Evolutionary conservation across 2,113 vertebrate species (phyloP).

Genomic region (Neodon shergylaensis): DNA sequence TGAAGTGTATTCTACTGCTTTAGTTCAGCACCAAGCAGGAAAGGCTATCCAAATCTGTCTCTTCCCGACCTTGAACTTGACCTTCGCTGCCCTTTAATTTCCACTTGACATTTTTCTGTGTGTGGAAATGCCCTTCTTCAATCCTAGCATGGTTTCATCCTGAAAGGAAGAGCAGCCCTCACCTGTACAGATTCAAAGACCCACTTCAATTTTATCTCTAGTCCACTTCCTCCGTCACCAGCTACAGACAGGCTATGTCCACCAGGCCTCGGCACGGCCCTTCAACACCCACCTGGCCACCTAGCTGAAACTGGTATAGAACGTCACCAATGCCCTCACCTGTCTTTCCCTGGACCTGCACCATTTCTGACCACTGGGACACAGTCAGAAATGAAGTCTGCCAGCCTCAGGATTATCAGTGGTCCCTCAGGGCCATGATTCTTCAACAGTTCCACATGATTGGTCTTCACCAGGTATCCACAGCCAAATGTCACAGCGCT

Average conservation of each 20-base stretch:
- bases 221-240: not conserved
- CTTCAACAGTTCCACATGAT: not conserved
- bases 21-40: not conserved
- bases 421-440: rapidly evolving
- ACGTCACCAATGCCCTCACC: not conserved
- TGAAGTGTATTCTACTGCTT: not conserved
- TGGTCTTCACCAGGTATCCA: not conserved
- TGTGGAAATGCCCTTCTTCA: not conserved
- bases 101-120: not conserved
- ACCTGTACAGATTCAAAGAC: not conserved
- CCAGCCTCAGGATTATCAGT: not conserved
- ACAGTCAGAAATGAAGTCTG: not conserved
- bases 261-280: not conserved
- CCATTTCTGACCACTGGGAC: not conserved
- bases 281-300: not conserved
- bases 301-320: not conserved
- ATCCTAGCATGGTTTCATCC: not conserved
- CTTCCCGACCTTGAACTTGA: not conserved
- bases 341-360: not conserved
- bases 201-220: not conserved
- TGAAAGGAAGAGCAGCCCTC: not conserved
- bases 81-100: not conserved
- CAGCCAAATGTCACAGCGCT: not conserved
- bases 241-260: not conserved
- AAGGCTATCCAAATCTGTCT: not conserved